A percentile compares a stretch with the other conserved stretches of the same genome.
Conservation (phyloP, 2,113 vertebrate genomes). For the Cyprinodon tularosa region DNA sequence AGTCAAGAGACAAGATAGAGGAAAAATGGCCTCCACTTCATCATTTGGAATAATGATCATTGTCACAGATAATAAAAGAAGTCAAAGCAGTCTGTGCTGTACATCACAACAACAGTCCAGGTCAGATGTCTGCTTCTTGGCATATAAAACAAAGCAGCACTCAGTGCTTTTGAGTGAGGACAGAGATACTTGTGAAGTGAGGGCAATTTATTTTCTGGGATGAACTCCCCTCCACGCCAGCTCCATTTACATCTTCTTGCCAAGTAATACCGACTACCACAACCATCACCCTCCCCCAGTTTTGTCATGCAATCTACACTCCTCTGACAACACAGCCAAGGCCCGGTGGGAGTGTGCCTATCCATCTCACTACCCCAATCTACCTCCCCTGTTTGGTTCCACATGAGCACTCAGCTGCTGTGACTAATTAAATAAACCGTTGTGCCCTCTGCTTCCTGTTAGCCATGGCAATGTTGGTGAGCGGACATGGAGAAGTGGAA, state of each 20-base stretch:
- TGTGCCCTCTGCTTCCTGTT: constrained; percentile 76
- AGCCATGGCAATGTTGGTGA: constrained; percentile 71
- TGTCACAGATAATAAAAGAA: constrained; percentile 64
- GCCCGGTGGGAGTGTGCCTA: constrained; percentile 72
- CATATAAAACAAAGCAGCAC: constrained; percentile 39
- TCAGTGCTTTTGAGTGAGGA: constrained; percentile 22
- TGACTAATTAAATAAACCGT: constrained; percentile 78
- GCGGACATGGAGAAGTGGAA: constrained; percentile 43
- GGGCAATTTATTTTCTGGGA: constrained; percentile 37
- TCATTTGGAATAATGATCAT: constrained; percentile 69
- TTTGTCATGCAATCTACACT: constrained; percentile 73
- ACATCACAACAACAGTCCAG: constrained; percentile 42
- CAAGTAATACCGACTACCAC: constrained; percentile 21
- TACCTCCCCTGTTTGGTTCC: constrained; percentile 73
- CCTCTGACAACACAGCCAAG: constrained; percentile 67
- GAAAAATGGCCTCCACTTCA: constrained; percentile 50
- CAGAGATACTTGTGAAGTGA: constrained; percentile 25
- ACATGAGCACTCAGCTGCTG: constrained; percentile 76
- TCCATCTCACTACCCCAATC: constrained; percentile 74
- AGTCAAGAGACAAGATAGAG: constrained; percentile 55
- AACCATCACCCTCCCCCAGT: constrained; percentile 21
- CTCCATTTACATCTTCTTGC: constrained; percentile 56
- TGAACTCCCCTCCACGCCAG: constrained; percentile 50
- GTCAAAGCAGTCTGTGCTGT: constrained; percentile 27
- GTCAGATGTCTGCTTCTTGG: constrained; percentile 26